phyloP scores from a whole-genome alignment of 2,797 vertebrate genomes.

The Spinibarbus caldwelli region DNA sequence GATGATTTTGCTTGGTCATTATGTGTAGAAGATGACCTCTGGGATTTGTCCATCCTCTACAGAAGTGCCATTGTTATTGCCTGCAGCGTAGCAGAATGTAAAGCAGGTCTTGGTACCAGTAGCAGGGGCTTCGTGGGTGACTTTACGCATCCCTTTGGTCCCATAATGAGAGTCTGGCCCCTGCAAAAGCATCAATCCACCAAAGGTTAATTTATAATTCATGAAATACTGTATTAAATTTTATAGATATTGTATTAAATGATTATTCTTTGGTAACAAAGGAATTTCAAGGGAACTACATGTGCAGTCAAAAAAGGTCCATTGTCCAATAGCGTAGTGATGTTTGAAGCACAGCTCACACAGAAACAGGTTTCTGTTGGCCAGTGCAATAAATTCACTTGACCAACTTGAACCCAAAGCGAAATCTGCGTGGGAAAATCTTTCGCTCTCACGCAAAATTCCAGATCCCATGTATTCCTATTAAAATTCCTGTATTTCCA shows the following conservation, averaged over 20 bases:
- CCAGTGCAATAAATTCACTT: not conserved
- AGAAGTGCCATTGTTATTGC: slow-evolving; percentile 97
- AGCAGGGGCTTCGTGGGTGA: slow-evolving; percentile 88
- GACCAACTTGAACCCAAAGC: not conserved
- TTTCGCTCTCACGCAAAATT: not conserved
- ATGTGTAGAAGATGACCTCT: slow-evolving; percentile 98
- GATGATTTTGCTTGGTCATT: slow-evolving; percentile 64
- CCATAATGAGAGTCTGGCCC: slow-evolving; percentile 98
- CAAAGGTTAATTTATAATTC: slow-evolving; percentile 2
- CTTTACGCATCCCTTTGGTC: slow-evolving; percentile 97
- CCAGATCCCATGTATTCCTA: not conserved
- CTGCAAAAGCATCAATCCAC: slow-evolving; percentile 67
- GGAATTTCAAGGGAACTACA: not conserved
- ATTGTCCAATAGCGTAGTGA: not conserved
- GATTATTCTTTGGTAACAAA: not conserved
- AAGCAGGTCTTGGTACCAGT: slow-evolving; percentile 96
- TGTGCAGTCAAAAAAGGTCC: not conserved
- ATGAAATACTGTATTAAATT: not conserved
- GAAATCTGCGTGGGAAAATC: not conserved
- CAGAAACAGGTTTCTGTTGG: not conserved
- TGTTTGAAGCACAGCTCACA: not conserved
- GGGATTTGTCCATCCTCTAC: slow-evolving; percentile 99
- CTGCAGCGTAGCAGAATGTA: slow-evolving; percentile 95
- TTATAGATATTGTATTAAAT: not conserved
- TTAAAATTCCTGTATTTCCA: not conserved